Percentiles rank a stretch among this genome's conserved stretches.
These are phyloP conservation scores for Meloe dianella DNA, from an alignment of 2,888 invertebrate genomes.

Conservation along the genomic window DNA sequence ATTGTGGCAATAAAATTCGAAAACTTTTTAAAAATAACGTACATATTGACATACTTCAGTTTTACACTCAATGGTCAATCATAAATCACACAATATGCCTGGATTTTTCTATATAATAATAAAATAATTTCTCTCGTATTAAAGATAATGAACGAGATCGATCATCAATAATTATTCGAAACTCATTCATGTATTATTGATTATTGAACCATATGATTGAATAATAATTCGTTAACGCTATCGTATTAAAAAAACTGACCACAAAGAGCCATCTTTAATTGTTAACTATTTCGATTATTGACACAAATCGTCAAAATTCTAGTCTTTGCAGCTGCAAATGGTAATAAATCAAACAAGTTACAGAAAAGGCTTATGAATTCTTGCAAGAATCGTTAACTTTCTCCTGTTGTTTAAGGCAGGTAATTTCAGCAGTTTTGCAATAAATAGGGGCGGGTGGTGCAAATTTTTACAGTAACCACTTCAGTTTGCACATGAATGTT, in stretches of 20 bases:
- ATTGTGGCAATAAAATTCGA: too few species aligned
- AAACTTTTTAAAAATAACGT: too few species aligned
- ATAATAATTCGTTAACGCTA: slow-evolving; percentile 13
- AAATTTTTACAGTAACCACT: too few species aligned
- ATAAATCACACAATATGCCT: slow-evolving; percentile 7
- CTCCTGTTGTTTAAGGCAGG: too few species aligned
- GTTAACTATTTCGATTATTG: slow-evolving; percentile 25
- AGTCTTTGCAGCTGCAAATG: too few species aligned
- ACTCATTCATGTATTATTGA: slow-evolving; percentile 56
- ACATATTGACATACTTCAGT: background rate
- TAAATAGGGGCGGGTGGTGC: too few species aligned
- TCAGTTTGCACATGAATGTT: too few species aligned
- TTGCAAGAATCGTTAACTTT: too few species aligned
- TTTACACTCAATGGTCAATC: slow-evolving; percentile 6
- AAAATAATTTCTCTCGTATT: slow-evolving; percentile 8
- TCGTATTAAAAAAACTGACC: slow-evolving; percentile 33
- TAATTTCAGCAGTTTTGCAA: too few species aligned
- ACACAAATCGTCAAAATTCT: background rate
- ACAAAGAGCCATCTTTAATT: slow-evolving; percentile 52
- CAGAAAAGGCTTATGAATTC: too few species aligned
- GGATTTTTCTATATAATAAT: slow-evolving; percentile 8
- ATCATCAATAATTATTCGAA: slow-evolving; percentile 58
- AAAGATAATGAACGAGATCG: slow-evolving; percentile 54
- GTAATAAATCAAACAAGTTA: too few species aligned
- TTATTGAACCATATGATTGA: slow-evolving; percentile 50